phyloP scores from a whole-genome alignment of 2,113 vertebrate genomes.

The Boulengeromyrus knoepffleri region DNA sequence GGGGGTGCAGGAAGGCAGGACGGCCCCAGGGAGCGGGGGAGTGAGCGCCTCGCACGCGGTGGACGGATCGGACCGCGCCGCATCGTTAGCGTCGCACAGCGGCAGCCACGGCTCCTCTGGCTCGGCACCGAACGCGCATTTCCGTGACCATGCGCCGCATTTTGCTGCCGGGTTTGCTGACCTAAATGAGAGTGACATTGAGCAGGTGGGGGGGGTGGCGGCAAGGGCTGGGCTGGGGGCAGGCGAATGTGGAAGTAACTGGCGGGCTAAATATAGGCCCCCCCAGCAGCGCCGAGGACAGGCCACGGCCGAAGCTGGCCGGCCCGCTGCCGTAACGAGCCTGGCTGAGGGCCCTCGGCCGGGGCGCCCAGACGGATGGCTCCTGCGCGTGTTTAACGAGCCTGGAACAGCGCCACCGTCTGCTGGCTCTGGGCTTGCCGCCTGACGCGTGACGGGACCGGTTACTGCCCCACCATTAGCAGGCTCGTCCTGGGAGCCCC shows the following conservation, averaged over 20 bases:
- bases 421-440: conserved; percentile 28
- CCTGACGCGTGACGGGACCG: neutral
- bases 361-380: neutral
- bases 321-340: conserved; percentile 21
- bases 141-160: conserved; percentile 26
- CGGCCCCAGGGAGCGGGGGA: neutral
- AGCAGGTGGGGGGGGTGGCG: conserved; percentile 40
- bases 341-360: conserved; percentile 6
- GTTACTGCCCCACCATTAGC: neutral
- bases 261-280: conserved; percentile 41
- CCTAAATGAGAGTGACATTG: conserved; percentile 55
- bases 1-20: neutral
- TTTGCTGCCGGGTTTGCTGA: conserved; percentile 39
- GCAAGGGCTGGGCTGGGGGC: conserved; percentile 27
- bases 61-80: neutral
- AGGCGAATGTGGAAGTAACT: conserved; percentile 40
- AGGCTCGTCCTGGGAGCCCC: neutral
- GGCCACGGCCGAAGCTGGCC: conserved; percentile 23
- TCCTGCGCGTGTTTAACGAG: conserved; percentile 41
- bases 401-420: conserved; percentile 33
- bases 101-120: neutral
- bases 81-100: neutral
- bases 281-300: conserved; percentile 39
- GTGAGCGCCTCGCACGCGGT: neutral
- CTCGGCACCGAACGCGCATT: conserved; percentile 24